These are phyloP conservation scores for Sebastolobus altivelis DNA, from an alignment of 2,797 vertebrate species.

Conservation along the genomic window DNA sequence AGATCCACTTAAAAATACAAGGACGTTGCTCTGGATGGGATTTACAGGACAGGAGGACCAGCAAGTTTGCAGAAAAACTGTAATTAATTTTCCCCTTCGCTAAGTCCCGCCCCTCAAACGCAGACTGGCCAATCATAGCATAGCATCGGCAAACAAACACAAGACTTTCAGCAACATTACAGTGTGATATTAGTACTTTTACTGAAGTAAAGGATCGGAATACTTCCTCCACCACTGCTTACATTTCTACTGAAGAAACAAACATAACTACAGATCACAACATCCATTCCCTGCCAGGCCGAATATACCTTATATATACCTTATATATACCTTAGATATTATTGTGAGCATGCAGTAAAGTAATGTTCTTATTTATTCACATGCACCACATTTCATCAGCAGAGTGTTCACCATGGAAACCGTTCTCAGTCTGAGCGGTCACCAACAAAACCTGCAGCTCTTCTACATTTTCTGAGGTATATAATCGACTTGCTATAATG, in stretches of 20 bases:
- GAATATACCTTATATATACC: too few species aligned
- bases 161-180: too few species aligned
- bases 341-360: not conserved
- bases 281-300: not conserved
- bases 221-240: too few species aligned
- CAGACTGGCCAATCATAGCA: too few species aligned
- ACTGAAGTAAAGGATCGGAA: too few species aligned
- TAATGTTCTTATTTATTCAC: not conserved
- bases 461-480: not conserved
- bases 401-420: constrained; percentile 11
- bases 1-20: not conserved
- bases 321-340: too few species aligned
- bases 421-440: not conserved
- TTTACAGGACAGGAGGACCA: not conserved
- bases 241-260: too few species aligned
- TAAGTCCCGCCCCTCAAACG: too few species aligned
- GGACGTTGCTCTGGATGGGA: not conserved
- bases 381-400: not conserved
- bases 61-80: not conserved
- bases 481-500: not conserved
- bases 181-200: too few species aligned
- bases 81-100: too few species aligned
- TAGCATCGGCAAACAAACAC: too few species aligned
- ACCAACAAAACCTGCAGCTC: not conserved
- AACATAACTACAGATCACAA: not conserved